These are phyloP conservation scores for Cheilosia scutellata DNA, from an alignment of 2,888 invertebrate genomes.

Conservation along the genomic window DNA sequence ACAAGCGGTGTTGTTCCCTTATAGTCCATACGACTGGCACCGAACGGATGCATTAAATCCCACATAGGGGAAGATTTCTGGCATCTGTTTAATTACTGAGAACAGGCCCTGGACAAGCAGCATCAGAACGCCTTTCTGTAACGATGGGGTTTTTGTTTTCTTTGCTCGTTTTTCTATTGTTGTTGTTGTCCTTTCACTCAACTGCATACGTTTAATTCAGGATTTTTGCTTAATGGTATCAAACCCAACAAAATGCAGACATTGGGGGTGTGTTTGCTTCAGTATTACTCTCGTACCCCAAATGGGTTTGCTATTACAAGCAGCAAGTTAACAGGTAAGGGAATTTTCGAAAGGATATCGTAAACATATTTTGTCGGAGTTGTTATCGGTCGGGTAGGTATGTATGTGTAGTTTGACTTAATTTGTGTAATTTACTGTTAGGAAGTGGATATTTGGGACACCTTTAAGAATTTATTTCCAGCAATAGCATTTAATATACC, in stretches of 20 bases:
- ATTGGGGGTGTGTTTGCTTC: constrained; percentile 3
- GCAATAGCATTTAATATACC: no score
- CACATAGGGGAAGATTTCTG: constrained; percentile 25
- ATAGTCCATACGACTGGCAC: not conserved
- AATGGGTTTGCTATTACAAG: not conserved
- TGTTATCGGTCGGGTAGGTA: not conserved
- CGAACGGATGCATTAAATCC: constrained; percentile 7
- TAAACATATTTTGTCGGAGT: not conserved
- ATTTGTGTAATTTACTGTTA: no score
- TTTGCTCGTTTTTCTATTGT: not conserved
- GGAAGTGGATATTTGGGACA: no score
- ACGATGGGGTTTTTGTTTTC: constrained; percentile 15
- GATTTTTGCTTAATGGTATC: constrained; percentile 10
- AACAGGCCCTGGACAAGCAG: not conserved
- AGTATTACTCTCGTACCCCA: not conserved
- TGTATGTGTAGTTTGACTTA: no score
- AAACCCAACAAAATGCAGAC: constrained; percentile 13
- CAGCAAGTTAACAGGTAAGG: not conserved
- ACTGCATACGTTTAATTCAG: not conserved
- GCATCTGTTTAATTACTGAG: constrained; percentile 38
- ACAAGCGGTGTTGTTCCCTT: not conserved
- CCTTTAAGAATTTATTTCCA: no score
- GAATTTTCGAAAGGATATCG: not conserved
- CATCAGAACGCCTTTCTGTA: not conserved
- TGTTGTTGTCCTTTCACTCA: not conserved